These are phyloP conservation scores for Tachyglossus aculeatus DNA, from an alignment of 2,797 vertebrate genomes.

Conservation along the genomic window DNA sequence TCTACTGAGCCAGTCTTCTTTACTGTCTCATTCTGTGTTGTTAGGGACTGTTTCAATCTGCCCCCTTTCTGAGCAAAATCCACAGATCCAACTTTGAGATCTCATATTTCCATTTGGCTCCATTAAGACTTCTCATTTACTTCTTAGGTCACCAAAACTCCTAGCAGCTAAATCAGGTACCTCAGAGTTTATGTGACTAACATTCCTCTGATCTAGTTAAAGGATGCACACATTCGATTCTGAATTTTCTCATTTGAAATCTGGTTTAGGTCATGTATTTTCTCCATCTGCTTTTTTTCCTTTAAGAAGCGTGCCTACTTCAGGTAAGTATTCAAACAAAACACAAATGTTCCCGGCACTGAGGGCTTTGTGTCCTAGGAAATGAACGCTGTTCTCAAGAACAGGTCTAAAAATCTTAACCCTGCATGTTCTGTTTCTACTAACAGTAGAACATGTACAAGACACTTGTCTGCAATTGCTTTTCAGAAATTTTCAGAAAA, in stretches of 20 bases:
- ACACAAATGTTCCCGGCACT: neutral
- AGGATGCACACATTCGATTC: no score
- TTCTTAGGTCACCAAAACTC: neutral
- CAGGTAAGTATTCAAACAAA: no score
- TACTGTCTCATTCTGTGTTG: neutral
- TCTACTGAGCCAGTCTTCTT: no score
- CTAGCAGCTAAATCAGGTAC: neutral
- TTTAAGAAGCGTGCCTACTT: no score
- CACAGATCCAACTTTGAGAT: neutral
- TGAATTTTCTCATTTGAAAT: no score
- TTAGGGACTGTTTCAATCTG: neutral
- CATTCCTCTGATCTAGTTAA: neutral
- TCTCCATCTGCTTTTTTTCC: no score
- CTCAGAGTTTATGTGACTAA: neutral
- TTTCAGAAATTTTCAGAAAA: neutral
- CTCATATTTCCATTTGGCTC: neutral
- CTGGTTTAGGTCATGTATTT: no score
- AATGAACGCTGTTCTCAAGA: no score
- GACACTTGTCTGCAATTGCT: no score
- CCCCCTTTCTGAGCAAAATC: neutral
- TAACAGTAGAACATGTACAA: no score
- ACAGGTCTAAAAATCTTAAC: neutral
- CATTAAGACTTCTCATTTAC: slow-evolving; percentile 13
- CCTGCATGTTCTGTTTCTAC: no score
- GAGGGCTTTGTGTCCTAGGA: neutral